phyloP scores from a whole-genome alignment of 2,113 vertebrate genomes.

The Solea solea region DNA sequence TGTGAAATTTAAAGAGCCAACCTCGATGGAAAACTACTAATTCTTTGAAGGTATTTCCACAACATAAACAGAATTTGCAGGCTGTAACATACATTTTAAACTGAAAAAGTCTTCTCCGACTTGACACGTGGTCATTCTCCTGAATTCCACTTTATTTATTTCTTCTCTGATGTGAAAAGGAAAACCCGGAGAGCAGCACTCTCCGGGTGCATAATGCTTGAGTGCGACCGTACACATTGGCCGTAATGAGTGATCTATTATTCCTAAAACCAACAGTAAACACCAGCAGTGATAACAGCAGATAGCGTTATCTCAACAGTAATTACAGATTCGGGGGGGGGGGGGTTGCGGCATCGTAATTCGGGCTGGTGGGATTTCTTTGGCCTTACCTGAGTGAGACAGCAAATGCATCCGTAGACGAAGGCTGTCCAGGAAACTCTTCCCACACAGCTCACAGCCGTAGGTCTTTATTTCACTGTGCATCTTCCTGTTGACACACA shows the following conservation, averaged over 20 bases:
- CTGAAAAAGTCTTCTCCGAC: too few species aligned
- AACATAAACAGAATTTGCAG: too few species aligned
- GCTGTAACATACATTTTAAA: too few species aligned
- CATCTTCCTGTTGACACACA: slow-evolving; percentile 88
- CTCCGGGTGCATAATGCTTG: too few species aligned
- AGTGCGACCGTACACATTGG: too few species aligned
- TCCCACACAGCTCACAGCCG: slow-evolving; percentile 96
- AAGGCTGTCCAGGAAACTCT: slow-evolving; percentile 97
- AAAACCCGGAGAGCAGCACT: too few species aligned
- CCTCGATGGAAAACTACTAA: too few species aligned
- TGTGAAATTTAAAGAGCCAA: too few species aligned
- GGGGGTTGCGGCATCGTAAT: neutral
- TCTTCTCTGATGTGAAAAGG: too few species aligned
- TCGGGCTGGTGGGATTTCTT: slow-evolving; percentile 36
- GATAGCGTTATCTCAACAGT: neutral
- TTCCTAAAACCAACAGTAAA: neutral
- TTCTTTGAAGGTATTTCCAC: too few species aligned
- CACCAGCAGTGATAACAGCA: neutral
- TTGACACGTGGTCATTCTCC: too few species aligned
- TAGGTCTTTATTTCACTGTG: slow-evolving; percentile 99
- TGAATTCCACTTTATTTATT: too few species aligned
- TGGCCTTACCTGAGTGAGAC: slow-evolving; percentile 92
- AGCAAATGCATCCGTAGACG: slow-evolving; percentile 99
- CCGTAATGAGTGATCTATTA: neutral
- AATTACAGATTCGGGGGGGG: neutral